These are phyloP conservation scores for Drosophila erecta DNA, from an alignment of 1,140 invertebrate genomes.

Conservation along the genomic window DNA sequence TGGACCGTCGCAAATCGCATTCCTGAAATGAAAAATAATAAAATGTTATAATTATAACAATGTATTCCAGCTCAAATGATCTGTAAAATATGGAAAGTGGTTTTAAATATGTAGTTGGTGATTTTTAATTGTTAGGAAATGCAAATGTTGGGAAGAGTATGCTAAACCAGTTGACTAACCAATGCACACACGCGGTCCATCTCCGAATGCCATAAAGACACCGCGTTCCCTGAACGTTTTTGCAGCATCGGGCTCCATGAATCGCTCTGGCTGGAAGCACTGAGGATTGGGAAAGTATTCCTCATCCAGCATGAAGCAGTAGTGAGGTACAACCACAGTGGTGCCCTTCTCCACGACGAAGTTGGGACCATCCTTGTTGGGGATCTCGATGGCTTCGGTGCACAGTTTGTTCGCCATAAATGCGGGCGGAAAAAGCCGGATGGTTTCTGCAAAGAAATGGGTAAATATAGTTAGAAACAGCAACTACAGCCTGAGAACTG, in stretches of 20 bases:
- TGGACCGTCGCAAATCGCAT: slow-evolving; percentile 73
- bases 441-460: slow-evolving; percentile 34
- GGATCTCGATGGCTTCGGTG: slow-evolving; percentile 59
- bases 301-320: slow-evolving; percentile 87
- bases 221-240: slow-evolving; percentile 64
- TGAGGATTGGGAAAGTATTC: slow-evolving; percentile 89
- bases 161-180: slow-evolving; percentile 25
- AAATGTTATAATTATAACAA: background rate
- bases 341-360: slow-evolving; percentile 84
- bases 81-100: no score
- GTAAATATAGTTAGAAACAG: background rate
- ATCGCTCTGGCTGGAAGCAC: slow-evolving; percentile 90
- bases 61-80: no score
- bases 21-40: slow-evolving; percentile 26
- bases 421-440: slow-evolving; percentile 57
- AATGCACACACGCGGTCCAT: slow-evolving; percentile 72
- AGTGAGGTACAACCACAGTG: slow-evolving; percentile 86
- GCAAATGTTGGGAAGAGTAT: no score
- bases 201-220: slow-evolving; percentile 59
- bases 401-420: slow-evolving; percentile 49
- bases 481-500: fast-evolving
- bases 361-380: slow-evolving; percentile 58
- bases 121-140: no score
- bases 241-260: slow-evolving; percentile 56
- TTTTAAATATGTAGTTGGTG: no score